Evolutionary conservation across 2,797 vertebrate genomes (phyloP), one percentile per base, ranked within the genome.

Genomic region (Adrianichthys oophorus): DNA sequence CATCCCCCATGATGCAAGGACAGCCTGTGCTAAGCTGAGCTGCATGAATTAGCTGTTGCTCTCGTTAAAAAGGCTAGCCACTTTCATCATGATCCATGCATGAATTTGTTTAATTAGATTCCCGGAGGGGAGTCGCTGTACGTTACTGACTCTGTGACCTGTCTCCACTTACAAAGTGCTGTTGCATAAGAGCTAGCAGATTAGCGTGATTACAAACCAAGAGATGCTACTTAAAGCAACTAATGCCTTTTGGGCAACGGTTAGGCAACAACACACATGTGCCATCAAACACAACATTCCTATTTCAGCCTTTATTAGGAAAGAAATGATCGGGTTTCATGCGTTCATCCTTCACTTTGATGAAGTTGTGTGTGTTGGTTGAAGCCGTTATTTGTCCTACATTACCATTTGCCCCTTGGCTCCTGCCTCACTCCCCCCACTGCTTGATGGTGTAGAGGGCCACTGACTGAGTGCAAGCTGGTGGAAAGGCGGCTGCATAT

Each of bases 401-500:
- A 24, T 26, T 57, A 43, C 44, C 47, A 60, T 14, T 56, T 44
- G 56, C n/a, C 48, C 45, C 47, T 40, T 64, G 59, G 58, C 55
- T 61, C 49, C 1, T 29, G 26, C 26, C 54, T 56, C 47, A 49
- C 55, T 59, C 26, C 19, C 41, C 59, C 23, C 52, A 16, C 48
- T 54, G 37, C 23, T 32, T 24, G 42, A 24, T 46, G 67, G 51
- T 65, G 52, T 58, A 0, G 6, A 0, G 0, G 29, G 29, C 29
- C 29, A 32, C 8, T 37, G 32, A 26, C 19, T 41, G 41, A 44
- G 37, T 54, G 18, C 41, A 65, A 24, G 47, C 17, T 15, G 45
- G 58, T 19, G 50, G 57, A 65, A 47, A 58, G 41, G 24, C 45
- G 65, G 48, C 49, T 66, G 51, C 52, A 48, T 19, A 32, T 23